These are phyloP conservation scores for Erpetoichthys calabaricus DNA, from an alignment of 2,797 vertebrate genomes.

Conservation along the genomic window DNA sequence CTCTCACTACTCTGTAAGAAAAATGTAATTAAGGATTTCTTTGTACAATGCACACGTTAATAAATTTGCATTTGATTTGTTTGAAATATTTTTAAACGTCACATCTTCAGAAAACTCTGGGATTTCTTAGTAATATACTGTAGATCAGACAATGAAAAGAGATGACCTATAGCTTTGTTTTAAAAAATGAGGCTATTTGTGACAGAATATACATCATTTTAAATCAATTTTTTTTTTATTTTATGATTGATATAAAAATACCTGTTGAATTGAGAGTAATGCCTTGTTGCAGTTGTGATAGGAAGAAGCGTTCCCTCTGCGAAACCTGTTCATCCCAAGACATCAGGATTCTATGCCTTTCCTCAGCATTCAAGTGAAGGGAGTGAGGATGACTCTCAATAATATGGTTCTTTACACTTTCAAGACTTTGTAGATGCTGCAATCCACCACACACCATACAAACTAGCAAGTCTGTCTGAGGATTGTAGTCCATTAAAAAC, in stretches of 20 bases:
- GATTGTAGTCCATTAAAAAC: slow-evolving; percentile 83
- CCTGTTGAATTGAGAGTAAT: slow-evolving; percentile 6
- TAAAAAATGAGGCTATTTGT: too few species aligned
- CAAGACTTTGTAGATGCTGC: slow-evolving; percentile 64
- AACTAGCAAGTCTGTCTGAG: slow-evolving; percentile 69
- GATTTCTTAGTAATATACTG: too few species aligned
- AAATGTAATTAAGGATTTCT: too few species aligned
- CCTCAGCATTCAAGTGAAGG: slow-evolving; percentile 43
- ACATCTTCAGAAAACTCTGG: too few species aligned
- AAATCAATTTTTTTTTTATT: not conserved
- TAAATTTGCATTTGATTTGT: too few species aligned
- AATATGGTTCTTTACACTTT: slow-evolving; percentile 62
- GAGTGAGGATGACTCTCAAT: slow-evolving; percentile 68
- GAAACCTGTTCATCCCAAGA: slow-evolving; percentile 69
- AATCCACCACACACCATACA: slow-evolving; percentile 77
- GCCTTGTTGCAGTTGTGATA: slow-evolving; percentile 54
- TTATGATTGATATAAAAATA: too few species aligned
- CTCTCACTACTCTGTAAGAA: too few species aligned
- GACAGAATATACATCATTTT: too few species aligned
- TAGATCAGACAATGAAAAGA: too few species aligned
- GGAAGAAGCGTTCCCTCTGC: slow-evolving; percentile 52
- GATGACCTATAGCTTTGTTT: too few species aligned
- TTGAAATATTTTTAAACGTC: too few species aligned
- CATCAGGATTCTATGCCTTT: slow-evolving; percentile 54
- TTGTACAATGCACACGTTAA: too few species aligned